These are phyloP conservation scores for Ormyrus nitidulus DNA, from an alignment of 2,888 invertebrate species.

Conservation along the genomic window DNA sequence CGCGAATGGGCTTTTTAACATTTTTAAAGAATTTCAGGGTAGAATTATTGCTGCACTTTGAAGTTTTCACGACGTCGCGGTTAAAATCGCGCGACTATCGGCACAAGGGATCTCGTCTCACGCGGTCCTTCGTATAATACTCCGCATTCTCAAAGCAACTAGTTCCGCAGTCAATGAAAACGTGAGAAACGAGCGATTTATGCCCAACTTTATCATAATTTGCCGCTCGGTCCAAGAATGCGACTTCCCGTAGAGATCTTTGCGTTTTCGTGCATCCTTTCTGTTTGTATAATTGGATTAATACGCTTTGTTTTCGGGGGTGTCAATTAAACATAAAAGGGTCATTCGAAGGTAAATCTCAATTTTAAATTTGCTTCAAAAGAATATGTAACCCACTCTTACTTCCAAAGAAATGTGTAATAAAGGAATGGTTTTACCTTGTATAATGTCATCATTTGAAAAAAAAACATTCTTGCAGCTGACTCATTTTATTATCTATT, in stretches of 20 bases:
- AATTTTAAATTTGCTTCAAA: slow-evolving; percentile 28
- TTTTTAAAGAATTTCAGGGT: slow-evolving; percentile 13
- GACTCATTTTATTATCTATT: slow-evolving; percentile 38
- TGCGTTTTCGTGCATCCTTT: background rate
- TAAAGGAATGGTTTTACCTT: slow-evolving; percentile 7
- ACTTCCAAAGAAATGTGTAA: slow-evolving; percentile 12
- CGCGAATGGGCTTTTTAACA: background rate
- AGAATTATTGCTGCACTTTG: slow-evolving; percentile 18
- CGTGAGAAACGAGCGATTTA: slow-evolving; percentile 68
- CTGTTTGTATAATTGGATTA: slow-evolving; percentile 5
- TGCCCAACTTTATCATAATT: slow-evolving; percentile 67
- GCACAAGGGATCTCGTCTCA: slow-evolving; percentile 51
- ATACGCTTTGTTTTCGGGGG: background rate
- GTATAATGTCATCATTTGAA: background rate
- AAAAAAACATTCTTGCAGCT: slow-evolving; percentile 12
- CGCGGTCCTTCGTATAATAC: slow-evolving; percentile 52
- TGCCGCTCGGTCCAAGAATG: slow-evolving; percentile 32
- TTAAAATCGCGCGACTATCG: slow-evolving; percentile 31
- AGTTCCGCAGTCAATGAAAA: slow-evolving; percentile 60
- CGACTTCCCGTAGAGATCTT: background rate
- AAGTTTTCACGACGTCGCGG: slow-evolving; percentile 1
- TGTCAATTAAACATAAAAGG: background rate
- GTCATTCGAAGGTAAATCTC: slow-evolving; percentile 7
- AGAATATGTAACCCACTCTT: slow-evolving; percentile 15
- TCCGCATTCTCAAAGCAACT: background rate